Evolutionary conservation across 1,140 invertebrate species (phyloP), one percentile per base, ranked within the genome.

Genomic region (Mylabris phalerata): DNA sequence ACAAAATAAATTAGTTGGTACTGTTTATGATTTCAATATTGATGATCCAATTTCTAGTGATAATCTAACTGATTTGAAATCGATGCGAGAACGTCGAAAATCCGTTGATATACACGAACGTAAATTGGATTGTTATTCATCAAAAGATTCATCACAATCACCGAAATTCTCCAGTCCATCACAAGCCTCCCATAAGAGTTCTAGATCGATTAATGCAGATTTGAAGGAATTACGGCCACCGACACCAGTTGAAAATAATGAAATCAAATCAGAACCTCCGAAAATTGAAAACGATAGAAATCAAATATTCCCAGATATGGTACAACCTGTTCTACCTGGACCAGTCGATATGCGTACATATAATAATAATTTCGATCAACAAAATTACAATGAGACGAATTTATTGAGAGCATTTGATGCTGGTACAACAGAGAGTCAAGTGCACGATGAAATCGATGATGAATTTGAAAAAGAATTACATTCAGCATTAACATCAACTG

Each of bases 261-360:
- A 61, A 19, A 60, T 64, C n/a, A 70, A 73, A 54, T 48, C 59
- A 0, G 63, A 62, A 38, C 54, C 50, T 13, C 38, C 63, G 46
- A 59, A 60, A 61, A 61, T 52, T 25, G 49, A 68, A 48, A 64
- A 60, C 19, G 63, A 57, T 19, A 19, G 19, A 59, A 44, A 57
- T 10, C 70, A 71, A 40, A 60, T 70, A 4, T 84, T 78, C 70
- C 78, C 75, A 60, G 82, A 77, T 66, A 77, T 80, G 39, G 85
- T 89, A 2, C 78, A 84, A 63, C 87, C 89, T 0, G 77, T 90
- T 11, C 66, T 92, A 44, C 89, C 89, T 1, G 89, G 88, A 2
- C 89, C 90, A 0, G 89, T 92, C 2, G 89, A 92, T 73, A 92
- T 92, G 89, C 79, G 90, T 38, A 92, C 89, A 0, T 92, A 92